Base-by-base conservation (phyloP, 2,113 vertebrate species). In the Melanerpes aurifrons region DNA sequence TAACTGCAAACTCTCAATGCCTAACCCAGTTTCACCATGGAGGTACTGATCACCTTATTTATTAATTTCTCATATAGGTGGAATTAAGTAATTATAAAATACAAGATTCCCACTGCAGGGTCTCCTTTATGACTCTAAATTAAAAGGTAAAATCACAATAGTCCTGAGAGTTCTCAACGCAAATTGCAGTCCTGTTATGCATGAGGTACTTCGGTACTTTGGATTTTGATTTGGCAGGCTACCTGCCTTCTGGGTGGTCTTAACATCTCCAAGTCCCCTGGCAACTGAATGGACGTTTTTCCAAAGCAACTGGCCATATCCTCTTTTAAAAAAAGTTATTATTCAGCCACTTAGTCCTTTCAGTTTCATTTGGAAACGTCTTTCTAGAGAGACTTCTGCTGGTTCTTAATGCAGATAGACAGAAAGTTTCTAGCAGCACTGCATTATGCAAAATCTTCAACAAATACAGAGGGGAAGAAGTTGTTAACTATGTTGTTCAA, bases 191-290 rank as follows among this genome's bases (percentile, higher is more conserved):
- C 45, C 48, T 47, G 86, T 91, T 75, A 70, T 91, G 82, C 74
- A 71, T 9, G 68, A 43, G n/a, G 90, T 83, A 87, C 90, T 95
- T 70, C 83, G n/a, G 90, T 83, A 87, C 90, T 95, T 70, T 86
- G 17, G 8, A 37, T 91, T 95, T 91, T 94, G 75, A 50, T 93
- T 94, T 97, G 97, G 97, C 96, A 96, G 78, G 79, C 69, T 88
- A 75, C 53, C 58, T 94, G 62, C 87, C 85, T 96, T 95, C 96
- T 94, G 95, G 91, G 96, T 96, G 96, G 96, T 85, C 97, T 93
- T 81, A 68, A 93, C 91, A 92, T 86, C 93, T 95, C 90, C 83
- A 95, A 94, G 93, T 93, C 92, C 91, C 91, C 88, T 92, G 92
- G 92, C 89, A 97, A 88, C 25, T 54, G 63, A 95, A 92, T 17